Conservation (phyloP, 2,888 invertebrate genomes). For the Acanthosepion lycidas region DNA sequence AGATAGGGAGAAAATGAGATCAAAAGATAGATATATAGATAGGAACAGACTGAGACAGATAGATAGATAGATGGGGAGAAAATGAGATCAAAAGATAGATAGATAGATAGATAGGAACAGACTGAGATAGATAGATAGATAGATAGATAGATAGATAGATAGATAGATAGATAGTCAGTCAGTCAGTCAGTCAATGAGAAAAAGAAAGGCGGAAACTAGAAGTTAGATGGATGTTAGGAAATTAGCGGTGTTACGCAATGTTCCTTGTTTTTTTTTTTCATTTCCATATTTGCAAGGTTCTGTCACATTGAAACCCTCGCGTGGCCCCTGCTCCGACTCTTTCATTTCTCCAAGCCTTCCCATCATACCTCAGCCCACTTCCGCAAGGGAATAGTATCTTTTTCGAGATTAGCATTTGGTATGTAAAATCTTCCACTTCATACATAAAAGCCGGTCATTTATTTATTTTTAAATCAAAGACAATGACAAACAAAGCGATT, state of each 20-base stretch:
- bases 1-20: too few relatives aligned
- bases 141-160: too few relatives aligned
- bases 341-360: neutral
- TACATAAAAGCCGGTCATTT: neutral
- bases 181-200: too few relatives aligned
- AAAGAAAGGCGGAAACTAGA: too few relatives aligned
- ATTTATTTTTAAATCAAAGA: conserved; percentile 9
- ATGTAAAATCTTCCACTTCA: neutral
- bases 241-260: neutral
- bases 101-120: too few relatives aligned
- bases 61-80: too few relatives aligned
- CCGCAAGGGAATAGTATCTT: neutral
- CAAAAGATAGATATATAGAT: too few relatives aligned
- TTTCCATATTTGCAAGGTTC: neutral
- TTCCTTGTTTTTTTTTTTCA: neutral
- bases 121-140: too few relatives aligned
- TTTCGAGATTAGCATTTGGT: conserved; percentile 21
- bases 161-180: too few relatives aligned
- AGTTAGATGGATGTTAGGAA: too few relatives aligned
- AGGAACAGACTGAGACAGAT: too few relatives aligned
- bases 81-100: too few relatives aligned
- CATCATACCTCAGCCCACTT: neutral
- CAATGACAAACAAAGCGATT: neutral
- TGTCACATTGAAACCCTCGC: neutral
- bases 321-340: neutral